Base-by-base conservation (phyloP, 2,888 invertebrate species). In the Phaonia tiefii region DNA sequence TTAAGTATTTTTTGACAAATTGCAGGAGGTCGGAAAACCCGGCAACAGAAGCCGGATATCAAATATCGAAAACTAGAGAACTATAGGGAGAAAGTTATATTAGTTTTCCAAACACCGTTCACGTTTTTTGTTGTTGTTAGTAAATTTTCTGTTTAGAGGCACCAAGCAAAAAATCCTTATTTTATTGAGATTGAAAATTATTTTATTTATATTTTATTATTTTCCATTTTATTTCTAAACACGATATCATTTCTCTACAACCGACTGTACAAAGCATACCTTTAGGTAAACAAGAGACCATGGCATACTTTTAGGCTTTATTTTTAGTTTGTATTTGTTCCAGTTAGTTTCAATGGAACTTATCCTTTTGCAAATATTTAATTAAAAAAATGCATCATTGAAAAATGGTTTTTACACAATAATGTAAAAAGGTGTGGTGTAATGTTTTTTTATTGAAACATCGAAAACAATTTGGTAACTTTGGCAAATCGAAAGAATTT, bases 301-400 rank as follows among this genome's bases (percentile, higher is more conserved):
- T 54, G 54, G 25, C 54, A 54, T 25, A 54, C 54, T 54, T 54
- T 54, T 25, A 25, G 8, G 22, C 22, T 22, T 13, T 54, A 22
- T 51, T 51, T 51, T 8, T 20, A 10, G 20, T 51, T 20, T 49
- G 46, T 22, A 17, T 51, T 22, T 20, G 17, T 22, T 20, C 11
- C 63, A 63, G 37, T 63, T 42, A 17, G 13, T 63, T 63, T 22
- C 63, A 63, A 63, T 63, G 22, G 42, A 1, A n/a, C 42, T 39
- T 56, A 10, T n/a, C 56, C 22, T 63, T 60, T 63, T 63, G 42
- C 10, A 63, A 63, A 63, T 63, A 63, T 63, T 63, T 63, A 63
- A 63, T 63, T 63, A 63, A 63, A 63, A n/a, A 39, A 17, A 60
- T 20, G 17, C 15, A 39, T 39, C 17, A 49, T 49, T n/a, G 49